Evolutionary conservation across 2,888 invertebrate genomes (phyloP), one percentile per base, ranked within the genome.

Genomic region (Aproaerema taeniolella): DNA sequence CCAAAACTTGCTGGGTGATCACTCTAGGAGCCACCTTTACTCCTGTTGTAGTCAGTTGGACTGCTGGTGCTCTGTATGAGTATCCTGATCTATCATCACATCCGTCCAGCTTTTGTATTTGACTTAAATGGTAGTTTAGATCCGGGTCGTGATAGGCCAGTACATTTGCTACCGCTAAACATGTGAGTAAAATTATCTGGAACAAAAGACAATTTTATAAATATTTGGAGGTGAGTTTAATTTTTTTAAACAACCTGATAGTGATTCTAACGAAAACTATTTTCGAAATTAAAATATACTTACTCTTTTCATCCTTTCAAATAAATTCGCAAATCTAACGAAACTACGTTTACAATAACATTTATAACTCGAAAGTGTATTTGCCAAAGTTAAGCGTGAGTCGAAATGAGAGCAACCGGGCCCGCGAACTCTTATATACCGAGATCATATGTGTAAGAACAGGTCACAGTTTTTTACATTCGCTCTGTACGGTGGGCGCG

Each of bases 391-490:
- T 72, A 62, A 70, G 72, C 78, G 77, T 69, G 68, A 72, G 76
- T 77, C 67, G 78, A 86, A 86, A 86, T 86, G 85, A 86, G 85
- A 85, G 85, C 83, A 85, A 78, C 76, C 76, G 65, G 61, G 74
- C 61, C 67, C 59, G 81, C 75, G 65, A 81, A 77, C 65, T 67
- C 82, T 86, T 86, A 83, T 86, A 86, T 86, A 85, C 75, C 68
- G 64, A 76, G 69, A 70, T 77, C 85, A 85, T 82, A 77, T 85
- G 83, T 85, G 86, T 85, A 83, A 81, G 85, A 85, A 75, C 85
- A 71, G 79, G 85, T 81, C 75, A 74, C 61, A 77, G 29, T 86
- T 83, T 85, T n/a, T 81, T 67, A 79, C 86, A 70, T 81, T 85
- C 85, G 82, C 85, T 67, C 65, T 60, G 47, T 45, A 52, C 52